Conservation (phyloP, 2,113 vertebrate species). For the Vicugna pacos region DNA sequence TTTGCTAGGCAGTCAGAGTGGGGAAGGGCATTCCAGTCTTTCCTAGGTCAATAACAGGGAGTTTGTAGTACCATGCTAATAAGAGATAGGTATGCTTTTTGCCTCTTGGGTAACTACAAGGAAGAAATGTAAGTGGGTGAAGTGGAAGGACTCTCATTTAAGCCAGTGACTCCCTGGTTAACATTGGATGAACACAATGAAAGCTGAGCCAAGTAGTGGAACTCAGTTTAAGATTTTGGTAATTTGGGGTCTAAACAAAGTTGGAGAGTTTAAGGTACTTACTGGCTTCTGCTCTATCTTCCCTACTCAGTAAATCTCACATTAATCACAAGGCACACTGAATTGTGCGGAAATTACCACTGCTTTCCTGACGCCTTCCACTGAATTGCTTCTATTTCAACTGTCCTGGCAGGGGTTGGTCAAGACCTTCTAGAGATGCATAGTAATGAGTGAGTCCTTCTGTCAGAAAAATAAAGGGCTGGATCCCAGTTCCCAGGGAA, state of each 20-base stretch:
- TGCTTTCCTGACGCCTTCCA: neutral
- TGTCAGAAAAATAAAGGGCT: neutral
- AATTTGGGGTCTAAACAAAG: constrained; percentile 30
- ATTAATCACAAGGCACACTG: neutral
- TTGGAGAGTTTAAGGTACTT: constrained; percentile 48
- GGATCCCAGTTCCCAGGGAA: constrained; percentile 23
- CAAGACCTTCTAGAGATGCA: neutral
- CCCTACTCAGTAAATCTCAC: neutral
- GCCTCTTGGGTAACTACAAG: constrained; percentile 44
- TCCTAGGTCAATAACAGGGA: constrained; percentile 63
- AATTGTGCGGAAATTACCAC: constrained; percentile 6
- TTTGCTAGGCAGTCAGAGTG: constrained; percentile 44
- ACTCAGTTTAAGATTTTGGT: constrained; percentile 52
- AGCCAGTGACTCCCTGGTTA: constrained; percentile 56
- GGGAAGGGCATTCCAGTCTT: constrained; percentile 53
- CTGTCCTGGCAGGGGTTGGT: neutral
- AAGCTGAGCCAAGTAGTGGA: constrained; percentile 45
- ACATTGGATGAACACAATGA: constrained; percentile 20
- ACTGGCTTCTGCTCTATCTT: constrained; percentile 20
- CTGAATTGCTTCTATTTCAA: constrained; percentile 34
- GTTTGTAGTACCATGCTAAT: constrained; percentile 55
- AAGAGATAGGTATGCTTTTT: constrained; percentile 58
- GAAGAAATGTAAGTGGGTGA: neutral
- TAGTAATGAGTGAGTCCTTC: constrained; percentile 16
- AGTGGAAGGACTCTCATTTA: constrained; percentile 53